Percentiles rank a stretch among this genome's conserved stretches.
Conservation (phyloP, 92 coral and sea anemone species). For the Porites divaricata region DNA sequence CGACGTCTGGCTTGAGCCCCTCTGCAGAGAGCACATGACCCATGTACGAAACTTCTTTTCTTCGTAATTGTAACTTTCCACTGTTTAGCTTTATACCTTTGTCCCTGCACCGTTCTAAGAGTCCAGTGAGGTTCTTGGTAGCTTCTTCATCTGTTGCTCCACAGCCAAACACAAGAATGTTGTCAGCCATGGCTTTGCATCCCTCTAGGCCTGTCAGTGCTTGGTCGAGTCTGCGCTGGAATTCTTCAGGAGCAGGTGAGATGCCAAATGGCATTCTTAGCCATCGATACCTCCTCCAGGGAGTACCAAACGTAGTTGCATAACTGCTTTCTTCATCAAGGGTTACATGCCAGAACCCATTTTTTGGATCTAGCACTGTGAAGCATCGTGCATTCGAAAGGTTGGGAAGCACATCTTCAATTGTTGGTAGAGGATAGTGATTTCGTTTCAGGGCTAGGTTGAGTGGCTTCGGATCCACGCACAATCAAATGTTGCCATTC, state of each 20-base stretch:
- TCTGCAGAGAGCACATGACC: conserved; percentile 45
- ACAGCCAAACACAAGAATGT: conserved; percentile 69
- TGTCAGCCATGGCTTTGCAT: conserved; percentile 68
- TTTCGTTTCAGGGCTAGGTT: conserved; percentile 72
- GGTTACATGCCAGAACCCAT: conserved; percentile 69
- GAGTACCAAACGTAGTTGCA: conserved; percentile 68
- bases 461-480: conserved; percentile 73
- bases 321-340: conserved; percentile 67
- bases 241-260: conserved; percentile 73
- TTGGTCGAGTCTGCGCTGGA: conserved; percentile 67
- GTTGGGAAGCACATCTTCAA: conserved; percentile 66
- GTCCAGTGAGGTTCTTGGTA: conserved; percentile 31
- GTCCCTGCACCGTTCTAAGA: neutral
- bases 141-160: conserved; percentile 58
- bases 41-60: conserved; percentile 56
- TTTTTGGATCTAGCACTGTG: conserved; percentile 75
- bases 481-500: conserved; percentile 58
- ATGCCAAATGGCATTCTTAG: conserved; percentile 73
- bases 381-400: conserved; percentile 62
- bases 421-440: conserved; percentile 68
- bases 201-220: conserved; percentile 66
- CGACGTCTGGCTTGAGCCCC: conserved; percentile 47
- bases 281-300: conserved; percentile 69
- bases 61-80: conserved; percentile 49
- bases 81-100: conserved; percentile 57